These are phyloP conservation scores for Nomada hirtipes DNA, from an alignment of 2,888 invertebrate genomes.

Conservation along the genomic window DNA sequence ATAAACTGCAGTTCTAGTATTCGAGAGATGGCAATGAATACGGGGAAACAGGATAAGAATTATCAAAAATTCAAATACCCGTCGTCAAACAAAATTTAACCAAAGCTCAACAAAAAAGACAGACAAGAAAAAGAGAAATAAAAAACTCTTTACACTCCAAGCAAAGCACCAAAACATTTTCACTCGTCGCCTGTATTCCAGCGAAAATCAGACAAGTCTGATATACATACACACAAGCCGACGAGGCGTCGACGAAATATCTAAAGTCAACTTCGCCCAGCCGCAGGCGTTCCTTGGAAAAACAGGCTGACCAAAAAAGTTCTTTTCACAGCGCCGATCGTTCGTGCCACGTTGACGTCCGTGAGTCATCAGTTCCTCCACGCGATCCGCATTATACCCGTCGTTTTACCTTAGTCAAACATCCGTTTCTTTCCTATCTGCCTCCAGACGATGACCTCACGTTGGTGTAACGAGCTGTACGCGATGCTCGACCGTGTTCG, in stretches of 20 bases:
- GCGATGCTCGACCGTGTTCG: not conserved
- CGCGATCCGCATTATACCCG: not conserved
- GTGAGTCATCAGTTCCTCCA: constrained; percentile 35
- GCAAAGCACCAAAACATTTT: not conserved
- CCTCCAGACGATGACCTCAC: constrained; percentile 58
- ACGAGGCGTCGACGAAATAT: not conserved
- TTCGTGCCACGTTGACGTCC: not conserved
- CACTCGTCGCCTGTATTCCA: not conserved
- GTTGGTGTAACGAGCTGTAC: not conserved
- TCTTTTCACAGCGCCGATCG: not conserved
- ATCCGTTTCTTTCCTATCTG: constrained; percentile 34
- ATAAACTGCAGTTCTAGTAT: no score
- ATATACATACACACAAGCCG: not conserved
- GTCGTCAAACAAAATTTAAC: no score
- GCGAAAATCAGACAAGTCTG: not conserved
- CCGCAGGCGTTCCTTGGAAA: not conserved
- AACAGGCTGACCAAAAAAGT: not conserved
- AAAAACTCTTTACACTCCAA: not conserved
- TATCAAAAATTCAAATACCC: not conserved
- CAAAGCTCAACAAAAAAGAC: no score
- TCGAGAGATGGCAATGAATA: not conserved
- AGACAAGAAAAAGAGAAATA: no score
- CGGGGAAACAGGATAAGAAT: not conserved
- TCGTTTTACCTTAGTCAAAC: constrained; percentile 36
- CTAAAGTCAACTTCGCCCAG: constrained; percentile 1